Base-by-base conservation (phyloP, 2,888 invertebrate species). In the Cordilura impudica region DNA sequence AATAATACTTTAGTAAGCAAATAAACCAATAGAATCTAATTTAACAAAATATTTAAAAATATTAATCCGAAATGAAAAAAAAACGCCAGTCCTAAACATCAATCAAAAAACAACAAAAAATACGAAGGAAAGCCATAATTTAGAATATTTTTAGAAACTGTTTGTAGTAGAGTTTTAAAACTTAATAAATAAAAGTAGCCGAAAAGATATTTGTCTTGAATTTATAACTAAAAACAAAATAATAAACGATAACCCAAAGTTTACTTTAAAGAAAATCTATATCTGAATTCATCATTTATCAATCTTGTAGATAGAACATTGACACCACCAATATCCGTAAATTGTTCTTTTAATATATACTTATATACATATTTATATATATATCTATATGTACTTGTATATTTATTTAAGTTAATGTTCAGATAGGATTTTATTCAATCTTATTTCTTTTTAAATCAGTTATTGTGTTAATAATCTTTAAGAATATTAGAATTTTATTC, bases 101-200 rank as follows among this genome's bases (percentile, higher is more conserved):
- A 49, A 74, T 39, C 7, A 47, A 29, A 61, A 21, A 2, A 39
- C 4, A 18, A n/a, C n/a, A 53, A 43, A 53, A 21, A 54, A 29
- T 1, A 8, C 19, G 21, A 21, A 49, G 4, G 5, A 51, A 18
- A 51, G 5, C 21, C 21, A 23, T 4, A 63, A 53, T 49, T 56
- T 69, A 63, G 54, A 16, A 72, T 75, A 75, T 79, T 79, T 79
- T 79, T 79, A 79, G 79, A 75, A 67, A 75, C 49, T 58, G 71
- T 79, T 79, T 75, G 79, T 79, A 61, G 79, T 75, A 72, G 63
- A 66, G 61, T 65, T 69, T 60, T 45, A 47, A 69, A 63, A 54
- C 10, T 10, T 60, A 58, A 58, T 18, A 39, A 43, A 5, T 1
- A 21, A 53, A 54, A 60, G 14, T 43, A 19, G 4, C 10, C 14